Evolutionary conservation across 2,797 vertebrate genomes (phyloP).

Genomic region (Echiichthys vipera): DNA sequence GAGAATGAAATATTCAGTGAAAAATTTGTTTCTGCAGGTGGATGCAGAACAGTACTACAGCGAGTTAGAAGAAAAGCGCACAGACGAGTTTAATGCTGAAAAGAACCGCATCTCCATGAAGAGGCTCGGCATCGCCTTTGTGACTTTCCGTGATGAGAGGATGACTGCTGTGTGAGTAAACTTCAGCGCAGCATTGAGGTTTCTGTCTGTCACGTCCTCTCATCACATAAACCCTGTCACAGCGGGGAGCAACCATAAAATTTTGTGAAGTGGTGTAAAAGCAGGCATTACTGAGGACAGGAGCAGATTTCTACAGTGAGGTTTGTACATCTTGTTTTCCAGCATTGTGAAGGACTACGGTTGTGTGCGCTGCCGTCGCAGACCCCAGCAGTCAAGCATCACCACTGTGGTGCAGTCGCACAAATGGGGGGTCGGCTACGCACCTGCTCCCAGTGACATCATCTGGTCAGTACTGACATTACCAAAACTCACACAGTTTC

Average conservation of each 20-base stretch:
- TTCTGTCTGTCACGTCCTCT: conserved; percentile 17
- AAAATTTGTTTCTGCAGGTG: conserved; percentile 83
- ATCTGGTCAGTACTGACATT: conserved; percentile 89
- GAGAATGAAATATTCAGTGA: conserved; percentile 15
- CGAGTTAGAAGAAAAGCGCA: conserved; percentile 95
- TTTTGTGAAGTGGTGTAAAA: background rate
- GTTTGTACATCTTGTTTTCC: conserved; percentile 40
- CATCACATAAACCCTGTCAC: conserved; percentile 31
- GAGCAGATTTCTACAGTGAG: background rate
- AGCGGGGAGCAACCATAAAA: background rate
- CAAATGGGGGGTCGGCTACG: conserved; percentile 89
- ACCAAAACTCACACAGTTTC: background rate
- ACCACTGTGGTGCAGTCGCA: conserved; percentile 92
- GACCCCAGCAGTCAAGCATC: conserved; percentile 94
- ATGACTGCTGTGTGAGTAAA: conserved; percentile 94
- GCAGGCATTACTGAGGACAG: background rate
- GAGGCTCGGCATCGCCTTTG: conserved; percentile 92
- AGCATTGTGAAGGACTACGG: conserved; percentile 94
- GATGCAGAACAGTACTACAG: conserved; percentile 98
- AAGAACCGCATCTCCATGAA: conserved; percentile 92
- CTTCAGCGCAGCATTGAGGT: conserved; percentile 16
- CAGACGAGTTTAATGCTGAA: conserved; percentile 96
- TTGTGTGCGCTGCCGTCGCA: conserved; percentile 82
- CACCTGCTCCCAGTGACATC: conserved; percentile 94
- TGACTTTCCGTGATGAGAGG: conserved; percentile 95